Base-by-base conservation (phyloP, 2,888 invertebrate genomes). In the Limnephilus rhombicus region DNA sequence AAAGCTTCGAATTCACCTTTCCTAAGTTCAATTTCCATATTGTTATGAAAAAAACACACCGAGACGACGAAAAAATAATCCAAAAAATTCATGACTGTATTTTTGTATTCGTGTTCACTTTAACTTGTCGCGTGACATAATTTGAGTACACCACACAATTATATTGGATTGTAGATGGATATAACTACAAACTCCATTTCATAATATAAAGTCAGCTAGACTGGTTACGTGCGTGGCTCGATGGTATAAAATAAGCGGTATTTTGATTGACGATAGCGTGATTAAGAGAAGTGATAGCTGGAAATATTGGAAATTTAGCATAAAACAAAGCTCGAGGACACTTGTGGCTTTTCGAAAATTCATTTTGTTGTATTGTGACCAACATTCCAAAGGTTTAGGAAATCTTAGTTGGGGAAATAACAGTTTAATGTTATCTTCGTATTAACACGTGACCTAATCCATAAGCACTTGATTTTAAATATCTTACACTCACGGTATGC, bases 201-300 rank as follows among this genome's bases (percentile, higher is more conserved):
- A 68, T 87, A 87, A 68, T 87, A 87, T 37, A 68, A 68, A 87
- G 31, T 12, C n/a, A 41, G 80, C 87, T 87, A 87, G 92, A 92
- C 86, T 92, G 91, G 68, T 92, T 92, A 87, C 87, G 91, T 92
- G 92, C 92, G 92, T 90, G 92, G 41, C 80, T 90, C 29, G 18
- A 15, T 53, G 11, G 68, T 68, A 87, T 87, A 34, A 87, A 45
- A 87, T 87, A 87, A 31, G 87, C 31, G 34, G 68, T 31, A 87
- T 87, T 87, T 68, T 29, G 12, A 68, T 31, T 24, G 87, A 68
- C 34, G 68, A 87, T 87, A 29, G 31, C 53, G 53, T 53, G 87
- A 87, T 53, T 68, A 31, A 53, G 87, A 68, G 18, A 87, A 87
- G 68, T 87, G 68, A 85, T 85, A 85, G 34, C 31, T 15, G 29